Percentiles rank a stretch among this genome's conserved stretches.
Evolutionary conservation across 2,888 invertebrate species (phyloP).

Genomic region (Thyatira batis): DNA sequence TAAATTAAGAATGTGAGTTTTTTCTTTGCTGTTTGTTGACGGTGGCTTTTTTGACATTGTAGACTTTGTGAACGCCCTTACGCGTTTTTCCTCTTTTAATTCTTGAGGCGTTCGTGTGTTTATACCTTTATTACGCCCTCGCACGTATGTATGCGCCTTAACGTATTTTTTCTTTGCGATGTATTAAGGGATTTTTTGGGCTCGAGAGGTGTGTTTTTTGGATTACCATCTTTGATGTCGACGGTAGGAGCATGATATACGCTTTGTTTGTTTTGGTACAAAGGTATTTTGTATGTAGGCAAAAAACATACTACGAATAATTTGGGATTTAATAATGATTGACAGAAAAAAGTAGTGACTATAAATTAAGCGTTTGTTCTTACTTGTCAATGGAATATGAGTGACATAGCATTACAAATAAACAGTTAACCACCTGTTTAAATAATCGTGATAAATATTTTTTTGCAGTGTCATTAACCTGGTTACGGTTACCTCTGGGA

Average conservation of each 20-base stretch:
- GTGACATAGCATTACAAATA: slow-evolving; percentile 19
- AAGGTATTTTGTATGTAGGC: slow-evolving; percentile 16
- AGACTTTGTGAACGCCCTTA: slow-evolving; percentile 63
- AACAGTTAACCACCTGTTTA: slow-evolving; percentile 29
- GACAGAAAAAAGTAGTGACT: not conserved
- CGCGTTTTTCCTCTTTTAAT: slow-evolving; percentile 64
- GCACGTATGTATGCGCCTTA: slow-evolving; percentile 46
- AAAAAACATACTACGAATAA: not conserved
- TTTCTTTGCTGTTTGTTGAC: slow-evolving; percentile 71
- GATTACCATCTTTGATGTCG: slow-evolving; percentile 76
- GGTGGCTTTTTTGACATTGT: slow-evolving; percentile 80
- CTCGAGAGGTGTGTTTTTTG: slow-evolving; percentile 71
- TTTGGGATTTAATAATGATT: not conserved
- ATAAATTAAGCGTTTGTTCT: too few relatives aligned
- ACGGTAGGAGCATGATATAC: slow-evolving; percentile 63
- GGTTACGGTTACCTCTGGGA: slow-evolving; percentile 54
- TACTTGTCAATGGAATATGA: slow-evolving; percentile 15
- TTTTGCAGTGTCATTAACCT: slow-evolving; percentile 56
- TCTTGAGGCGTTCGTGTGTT: slow-evolving; percentile 74
- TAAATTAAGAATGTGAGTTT: slow-evolving; percentile 82
- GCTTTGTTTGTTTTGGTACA: slow-evolving; percentile 68
- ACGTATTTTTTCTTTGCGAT: slow-evolving; percentile 50
- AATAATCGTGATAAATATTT: slow-evolving; percentile 25
- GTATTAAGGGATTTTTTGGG: slow-evolving; percentile 67
- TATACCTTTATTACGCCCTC: slow-evolving; percentile 60